Evolutionary conservation across 1,140 invertebrate genomes (phyloP), one percentile per base, ranked within the genome.

Genomic region (Araneus ventricosus): DNA sequence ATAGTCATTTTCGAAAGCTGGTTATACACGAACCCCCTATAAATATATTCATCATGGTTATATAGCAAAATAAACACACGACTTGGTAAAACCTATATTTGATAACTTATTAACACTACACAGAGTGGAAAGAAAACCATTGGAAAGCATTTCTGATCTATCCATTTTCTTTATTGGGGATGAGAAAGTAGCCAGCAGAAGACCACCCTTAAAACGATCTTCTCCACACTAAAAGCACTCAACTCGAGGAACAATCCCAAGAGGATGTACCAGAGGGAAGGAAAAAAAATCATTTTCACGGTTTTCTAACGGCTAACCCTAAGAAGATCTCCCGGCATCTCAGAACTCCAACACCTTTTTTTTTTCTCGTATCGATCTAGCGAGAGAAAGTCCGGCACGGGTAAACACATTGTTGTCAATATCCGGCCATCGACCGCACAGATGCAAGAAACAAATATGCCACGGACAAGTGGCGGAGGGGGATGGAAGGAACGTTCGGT

Each of bases 381-480:
- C 57, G 52, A 27, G 39, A 52, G 41, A 34, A 34, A 30, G n/a
- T 27, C 41, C 24, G n/a, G 37, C 82, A 6, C 30, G 4, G 41
- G 70, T 39, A 90, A 80, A 90, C 75, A 79, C 88, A 90, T 90
- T 41, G 88, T 79, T 90, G 88, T 90, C 88, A 90, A 90, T 90
- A 90, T 90, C 88, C 39, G 41, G 88, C 14, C 39, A 79, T 80
- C 45, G 41, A 79, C 88, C 70, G 63, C 87, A 88, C 45, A 52
- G 45, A 52, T 14, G 45, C 45, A 52, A 88, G 87, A 88, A 88
- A 88, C 87, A 88, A 88, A 88, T 37, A 88, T 37, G 20, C 87
- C 14, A 37, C 6, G 59, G n/a, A 63, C 45, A 52, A 52, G 45
- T 52, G 45, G 45, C 10, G 45, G 45, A 52, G 45, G 17, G 45